Conservation (phyloP, 2,797 vertebrate species). For the Myotis planiceps region DNA sequence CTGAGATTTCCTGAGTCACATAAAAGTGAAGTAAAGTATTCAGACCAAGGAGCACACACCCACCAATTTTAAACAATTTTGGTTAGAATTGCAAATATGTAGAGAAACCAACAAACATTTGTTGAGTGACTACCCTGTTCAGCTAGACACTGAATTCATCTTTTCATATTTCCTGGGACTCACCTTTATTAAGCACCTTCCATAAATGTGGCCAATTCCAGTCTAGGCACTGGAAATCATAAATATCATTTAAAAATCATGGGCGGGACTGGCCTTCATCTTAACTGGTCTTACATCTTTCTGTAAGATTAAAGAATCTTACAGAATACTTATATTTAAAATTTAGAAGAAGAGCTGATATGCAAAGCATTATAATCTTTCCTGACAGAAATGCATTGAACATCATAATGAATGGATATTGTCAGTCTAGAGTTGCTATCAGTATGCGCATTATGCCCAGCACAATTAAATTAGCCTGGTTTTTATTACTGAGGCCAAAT, state of each 20-base stretch:
- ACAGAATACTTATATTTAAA: slow-evolving; percentile 55
- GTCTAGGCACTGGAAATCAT: background rate
- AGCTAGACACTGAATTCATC: background rate
- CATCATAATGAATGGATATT: background rate
- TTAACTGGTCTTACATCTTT: background rate
- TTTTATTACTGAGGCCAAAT: slow-evolving; percentile 72
- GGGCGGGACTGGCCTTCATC: background rate
- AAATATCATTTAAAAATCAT: background rate
- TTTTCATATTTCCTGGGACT: background rate
- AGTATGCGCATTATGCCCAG: background rate
- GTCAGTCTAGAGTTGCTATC: background rate
- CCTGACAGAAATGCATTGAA: slow-evolving; percentile 37
- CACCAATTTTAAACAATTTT: background rate
- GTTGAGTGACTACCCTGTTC: background rate
- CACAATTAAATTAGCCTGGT: slow-evolving; percentile 68
- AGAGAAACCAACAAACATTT: background rate
- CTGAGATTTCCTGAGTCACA: background rate
- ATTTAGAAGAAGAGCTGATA: background rate
- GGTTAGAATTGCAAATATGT: background rate
- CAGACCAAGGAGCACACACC: background rate
- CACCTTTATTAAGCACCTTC: background rate
- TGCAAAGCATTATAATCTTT: background rate
- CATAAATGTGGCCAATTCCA: too few relatives aligned
- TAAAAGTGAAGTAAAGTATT: background rate
- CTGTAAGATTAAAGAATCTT: background rate